These are phyloP conservation scores for Punctoribates punctum DNA, from an alignment of 2,888 invertebrate genomes.

Conservation along the genomic window DNA sequence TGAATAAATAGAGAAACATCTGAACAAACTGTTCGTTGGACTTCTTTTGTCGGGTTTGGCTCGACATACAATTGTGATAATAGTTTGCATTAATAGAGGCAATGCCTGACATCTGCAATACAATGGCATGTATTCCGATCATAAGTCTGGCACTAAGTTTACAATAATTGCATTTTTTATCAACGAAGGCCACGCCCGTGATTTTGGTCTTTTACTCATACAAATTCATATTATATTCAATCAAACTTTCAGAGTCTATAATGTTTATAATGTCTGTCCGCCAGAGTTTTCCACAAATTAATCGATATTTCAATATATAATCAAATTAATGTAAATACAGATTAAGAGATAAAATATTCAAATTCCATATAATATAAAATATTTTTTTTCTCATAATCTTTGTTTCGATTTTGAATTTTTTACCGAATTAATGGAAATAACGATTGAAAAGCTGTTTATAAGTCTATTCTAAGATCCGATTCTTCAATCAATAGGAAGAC, in stretches of 20 bases:
- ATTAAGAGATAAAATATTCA: not conserved
- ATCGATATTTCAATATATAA: slow-evolving; percentile 26
- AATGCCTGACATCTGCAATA: slow-evolving; percentile 11
- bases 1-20: slow-evolving; percentile 14
- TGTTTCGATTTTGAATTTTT: no score
- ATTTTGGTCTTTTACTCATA: slow-evolving; percentile 23
- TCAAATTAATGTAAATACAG: not conserved
- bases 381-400: not conserved
- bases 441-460: no score
- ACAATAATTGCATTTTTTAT: slow-evolving; percentile 28
- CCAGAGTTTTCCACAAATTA: not conserved
- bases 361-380: not conserved
- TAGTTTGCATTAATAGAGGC: not conserved
- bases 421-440: no score
- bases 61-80: slow-evolving; percentile 1
- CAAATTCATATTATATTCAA: slow-evolving; percentile 1
- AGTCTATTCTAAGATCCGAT: no score
- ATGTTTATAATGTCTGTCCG: not conserved
- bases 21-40: slow-evolving; percentile 27
- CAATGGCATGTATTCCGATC: slow-evolving; percentile 27
- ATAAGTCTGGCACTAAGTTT: slow-evolving; percentile 21
- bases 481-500: no score
- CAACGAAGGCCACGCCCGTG: slow-evolving; percentile 22
- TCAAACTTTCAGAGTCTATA: slow-evolving; percentile 12
- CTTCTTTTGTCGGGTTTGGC: slow-evolving; percentile 4